phyloP scores from a whole-genome alignment of 2,888 invertebrate genomes.

The Tolmerus cingulatus region DNA sequence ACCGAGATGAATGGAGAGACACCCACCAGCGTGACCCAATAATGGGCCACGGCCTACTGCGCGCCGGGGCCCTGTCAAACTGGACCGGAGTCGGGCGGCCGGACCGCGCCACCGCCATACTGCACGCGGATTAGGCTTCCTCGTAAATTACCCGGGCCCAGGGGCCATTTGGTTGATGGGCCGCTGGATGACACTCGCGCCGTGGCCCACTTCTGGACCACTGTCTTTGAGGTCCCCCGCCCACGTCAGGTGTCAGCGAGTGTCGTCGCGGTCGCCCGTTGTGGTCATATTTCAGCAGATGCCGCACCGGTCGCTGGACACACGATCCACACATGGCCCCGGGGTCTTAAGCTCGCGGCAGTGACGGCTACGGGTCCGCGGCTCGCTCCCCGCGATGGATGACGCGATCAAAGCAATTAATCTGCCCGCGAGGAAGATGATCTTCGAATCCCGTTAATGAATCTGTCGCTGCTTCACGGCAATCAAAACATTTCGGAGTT shows the following conservation, averaged over 20 bases:
- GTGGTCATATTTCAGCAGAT: conserved; percentile 17
- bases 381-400: conserved; percentile 1
- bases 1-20: conserved; percentile 12
- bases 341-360: neutral
- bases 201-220: conserved; percentile 25
- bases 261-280: neutral
- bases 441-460: conserved; percentile 37
- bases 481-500: conserved; percentile 24
- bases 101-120: neutral
- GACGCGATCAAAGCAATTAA: conserved; percentile 11
- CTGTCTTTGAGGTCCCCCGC: conserved; percentile 7
- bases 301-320: neutral
- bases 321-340: neutral
- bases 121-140: neutral
- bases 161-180: conserved; percentile 1
- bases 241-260: conserved; percentile 29
- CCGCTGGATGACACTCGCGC: neutral
- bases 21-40: conserved; percentile 30
- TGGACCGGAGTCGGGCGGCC: neutral
- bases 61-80: neutral
- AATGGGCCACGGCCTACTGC: conserved; percentile 9
- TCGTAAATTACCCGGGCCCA: neutral
- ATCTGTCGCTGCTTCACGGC: conserved; percentile 27
- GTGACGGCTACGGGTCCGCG: neutral
- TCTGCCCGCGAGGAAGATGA: conserved; percentile 23